Evolutionary conservation across 1,140 invertebrate species (phyloP).

Genomic region (Drosophila navojoa): DNA sequence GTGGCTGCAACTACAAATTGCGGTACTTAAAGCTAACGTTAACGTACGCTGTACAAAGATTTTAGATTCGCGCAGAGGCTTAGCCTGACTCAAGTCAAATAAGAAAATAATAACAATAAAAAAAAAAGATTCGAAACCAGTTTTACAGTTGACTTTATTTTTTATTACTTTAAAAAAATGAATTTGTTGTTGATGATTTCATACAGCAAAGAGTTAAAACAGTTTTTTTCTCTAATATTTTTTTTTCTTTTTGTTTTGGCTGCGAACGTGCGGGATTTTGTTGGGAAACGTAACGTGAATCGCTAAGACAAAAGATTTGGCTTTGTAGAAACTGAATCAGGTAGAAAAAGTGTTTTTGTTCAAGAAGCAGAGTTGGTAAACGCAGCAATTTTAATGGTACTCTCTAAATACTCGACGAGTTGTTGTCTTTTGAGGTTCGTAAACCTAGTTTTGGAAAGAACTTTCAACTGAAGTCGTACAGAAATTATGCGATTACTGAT

Average conservation of each 20-base stretch:
- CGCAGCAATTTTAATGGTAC: too few species aligned
- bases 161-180: conserved; percentile 25
- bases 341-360: conserved; percentile 7
- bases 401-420: too few species aligned
- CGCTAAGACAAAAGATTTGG: conserved; percentile 24
- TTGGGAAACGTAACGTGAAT: conserved; percentile 4
- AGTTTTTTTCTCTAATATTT: background rate
- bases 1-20: conserved; percentile 5
- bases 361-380: too few species aligned
- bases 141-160: conserved; percentile 32
- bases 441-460: too few species aligned
- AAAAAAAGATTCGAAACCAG: conserved; percentile 41
- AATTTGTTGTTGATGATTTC: conserved; percentile 68
- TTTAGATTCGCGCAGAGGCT: conserved; percentile 30
- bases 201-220: conserved; percentile 36
- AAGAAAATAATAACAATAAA: conserved; percentile 26
- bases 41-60: conserved; percentile 1
- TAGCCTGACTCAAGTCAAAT: conserved; percentile 21
- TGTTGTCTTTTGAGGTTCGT: too few species aligned
- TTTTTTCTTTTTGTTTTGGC: conserved; percentile 13
- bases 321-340: conserved; percentile 10
- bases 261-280: conserved; percentile 18
- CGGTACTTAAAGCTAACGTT: conserved; percentile 7
- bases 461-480: too few species aligned
- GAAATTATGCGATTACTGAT: too few species aligned